Conservation (phyloP, 2,888 invertebrate species). For the Melinaea menophilus region DNA sequence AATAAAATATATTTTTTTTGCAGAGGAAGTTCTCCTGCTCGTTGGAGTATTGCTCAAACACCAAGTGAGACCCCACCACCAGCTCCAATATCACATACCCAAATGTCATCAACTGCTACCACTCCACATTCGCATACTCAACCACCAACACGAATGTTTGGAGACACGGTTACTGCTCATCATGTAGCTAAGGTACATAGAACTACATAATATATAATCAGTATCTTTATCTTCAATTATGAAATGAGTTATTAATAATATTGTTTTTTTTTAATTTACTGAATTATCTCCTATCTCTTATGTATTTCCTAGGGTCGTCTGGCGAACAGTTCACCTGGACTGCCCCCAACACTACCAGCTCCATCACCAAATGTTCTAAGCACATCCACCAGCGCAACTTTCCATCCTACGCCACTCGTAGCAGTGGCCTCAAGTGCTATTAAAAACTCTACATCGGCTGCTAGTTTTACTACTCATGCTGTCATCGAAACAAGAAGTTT, state of each 20-base stretch:
- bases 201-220: neutral
- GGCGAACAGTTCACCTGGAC: slow-evolving; percentile 76
- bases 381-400: slow-evolving; percentile 82
- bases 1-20: neutral
- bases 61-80: slow-evolving; percentile 67
- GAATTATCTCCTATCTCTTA: neutral
- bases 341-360: slow-evolving; percentile 85
- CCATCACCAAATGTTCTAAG: slow-evolving; percentile 81
- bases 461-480: slow-evolving; percentile 76
- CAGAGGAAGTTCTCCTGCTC: slow-evolving; percentile 62
- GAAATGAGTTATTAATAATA: neutral
- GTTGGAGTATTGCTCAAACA: slow-evolving; percentile 68
- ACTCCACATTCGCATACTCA: slow-evolving; percentile 67
- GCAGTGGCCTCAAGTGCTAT: slow-evolving; percentile 56
- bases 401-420: slow-evolving; percentile 65
- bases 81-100: slow-evolving; percentile 68
- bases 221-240: neutral
- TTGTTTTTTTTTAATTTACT: neutral
- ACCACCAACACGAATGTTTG: slow-evolving; percentile 84
- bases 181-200: slow-evolving; percentile 64
- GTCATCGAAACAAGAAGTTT: slow-evolving; percentile 71
- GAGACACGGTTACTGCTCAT: slow-evolving; percentile 80
- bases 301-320: slow-evolving; percentile 58
- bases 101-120: slow-evolving; percentile 51
- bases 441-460: slow-evolving; percentile 78